phyloP scores from a whole-genome alignment of 1,140 invertebrate genomes.

The Macrostomum lignano region DNA sequence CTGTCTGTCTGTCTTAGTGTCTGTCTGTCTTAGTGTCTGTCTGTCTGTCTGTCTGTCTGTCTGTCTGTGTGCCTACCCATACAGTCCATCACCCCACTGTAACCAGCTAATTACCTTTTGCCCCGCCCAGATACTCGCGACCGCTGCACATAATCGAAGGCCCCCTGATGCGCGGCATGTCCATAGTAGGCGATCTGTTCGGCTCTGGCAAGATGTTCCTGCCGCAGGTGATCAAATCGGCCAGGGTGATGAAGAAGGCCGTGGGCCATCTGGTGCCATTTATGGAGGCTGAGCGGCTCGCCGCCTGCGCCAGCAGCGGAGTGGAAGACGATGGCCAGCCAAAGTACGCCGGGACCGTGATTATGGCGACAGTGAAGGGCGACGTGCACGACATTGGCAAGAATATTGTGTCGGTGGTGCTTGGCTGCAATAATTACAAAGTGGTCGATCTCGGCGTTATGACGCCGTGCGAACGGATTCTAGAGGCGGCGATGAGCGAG shows the following conservation, averaged over 20 bases:
- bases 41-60: too few species aligned
- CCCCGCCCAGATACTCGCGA: too few species aligned
- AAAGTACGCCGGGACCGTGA: slow-evolving; percentile 30
- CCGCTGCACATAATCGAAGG: slow-evolving; percentile 37
- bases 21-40: too few species aligned
- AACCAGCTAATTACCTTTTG: too few species aligned
- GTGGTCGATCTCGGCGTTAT: slow-evolving; percentile 38
- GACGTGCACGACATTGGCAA: slow-evolving; percentile 41
- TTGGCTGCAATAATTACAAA: slow-evolving; percentile 37
- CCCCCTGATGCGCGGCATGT: slow-evolving; percentile 38
- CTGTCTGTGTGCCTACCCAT: too few species aligned
- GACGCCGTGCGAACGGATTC: slow-evolving; percentile 35
- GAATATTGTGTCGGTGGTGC: slow-evolving; percentile 38
- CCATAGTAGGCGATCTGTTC: slow-evolving; percentile 36
- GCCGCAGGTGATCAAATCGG: slow-evolving; percentile 38
- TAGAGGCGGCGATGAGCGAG: slow-evolving; percentile 31
- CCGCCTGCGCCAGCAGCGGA: slow-evolving; percentile 6
- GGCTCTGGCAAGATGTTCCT: slow-evolving; percentile 39
- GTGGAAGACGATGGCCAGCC: slow-evolving; percentile 6
- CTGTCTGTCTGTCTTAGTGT: too few species aligned
- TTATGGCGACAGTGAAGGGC: slow-evolving; percentile 37
- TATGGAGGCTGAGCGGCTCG: slow-evolving; percentile 33
- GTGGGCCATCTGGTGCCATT: slow-evolving; percentile 36
- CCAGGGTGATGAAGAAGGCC: slow-evolving; percentile 38
- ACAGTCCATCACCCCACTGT: too few species aligned